These are phyloP conservation scores for Bugula neritina DNA, from an alignment of 2,888 invertebrate species.

Conservation along the genomic window DNA sequence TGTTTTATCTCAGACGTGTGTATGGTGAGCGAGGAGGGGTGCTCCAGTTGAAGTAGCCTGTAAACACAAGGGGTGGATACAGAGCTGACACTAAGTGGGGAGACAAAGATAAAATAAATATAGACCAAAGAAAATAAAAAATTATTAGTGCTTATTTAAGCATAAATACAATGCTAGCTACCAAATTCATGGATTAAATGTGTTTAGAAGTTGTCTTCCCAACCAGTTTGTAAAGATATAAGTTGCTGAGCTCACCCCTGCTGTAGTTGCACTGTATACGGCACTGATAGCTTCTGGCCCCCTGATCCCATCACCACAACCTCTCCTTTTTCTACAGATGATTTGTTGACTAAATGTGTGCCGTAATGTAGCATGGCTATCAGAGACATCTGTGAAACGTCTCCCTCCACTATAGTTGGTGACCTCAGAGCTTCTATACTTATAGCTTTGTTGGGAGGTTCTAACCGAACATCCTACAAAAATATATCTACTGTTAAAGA, in stretches of 20 bases:
- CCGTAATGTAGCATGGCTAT: constrained; percentile 64
- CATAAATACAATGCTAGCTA: too few relatives aligned
- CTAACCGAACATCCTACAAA: constrained; percentile 50
- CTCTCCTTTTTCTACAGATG: neutral
- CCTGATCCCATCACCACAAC: constrained; percentile 56
- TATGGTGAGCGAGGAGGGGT: neutral
- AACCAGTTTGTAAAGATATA: too few relatives aligned
- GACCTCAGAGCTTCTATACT: constrained; percentile 61
- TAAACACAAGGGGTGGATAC: neutral
- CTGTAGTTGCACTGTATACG: constrained; percentile 60
- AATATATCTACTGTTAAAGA: too few relatives aligned
- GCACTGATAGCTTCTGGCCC: constrained; percentile 60
- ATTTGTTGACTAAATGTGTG: neutral
- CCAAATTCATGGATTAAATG: too few relatives aligned
- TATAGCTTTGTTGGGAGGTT: constrained; percentile 64
- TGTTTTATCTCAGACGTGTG: constrained; percentile 22
- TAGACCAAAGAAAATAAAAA: too few relatives aligned
- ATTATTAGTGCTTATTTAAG: too few relatives aligned
- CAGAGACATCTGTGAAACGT: constrained; percentile 60
- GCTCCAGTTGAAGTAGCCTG: neutral
- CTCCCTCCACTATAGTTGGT: constrained; percentile 63
- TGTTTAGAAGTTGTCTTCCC: too few relatives aligned
- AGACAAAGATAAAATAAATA: too few relatives aligned
- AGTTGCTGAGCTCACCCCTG: too few relatives aligned
- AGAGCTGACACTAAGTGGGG: too few relatives aligned